These are phyloP conservation scores for Eriocheir sinensis DNA, from an alignment of 1,140 invertebrate species.

Conservation along the genomic window DNA sequence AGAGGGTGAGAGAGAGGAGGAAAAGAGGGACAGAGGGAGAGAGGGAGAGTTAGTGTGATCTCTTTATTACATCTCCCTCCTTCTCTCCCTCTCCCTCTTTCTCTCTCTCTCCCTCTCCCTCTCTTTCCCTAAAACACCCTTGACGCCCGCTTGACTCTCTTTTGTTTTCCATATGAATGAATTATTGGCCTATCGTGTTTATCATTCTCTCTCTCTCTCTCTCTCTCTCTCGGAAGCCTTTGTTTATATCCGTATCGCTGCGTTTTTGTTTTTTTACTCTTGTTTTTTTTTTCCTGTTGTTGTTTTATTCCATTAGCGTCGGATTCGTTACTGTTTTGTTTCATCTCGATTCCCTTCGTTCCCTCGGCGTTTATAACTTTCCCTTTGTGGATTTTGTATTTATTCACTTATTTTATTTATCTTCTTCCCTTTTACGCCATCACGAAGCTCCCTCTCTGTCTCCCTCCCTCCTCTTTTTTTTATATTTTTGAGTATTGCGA, in stretches of 20 bases:
- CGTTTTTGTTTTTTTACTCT: not conserved
- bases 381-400: not conserved
- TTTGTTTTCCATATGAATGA: not conserved
- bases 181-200: not conserved
- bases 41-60: too few relatives aligned
- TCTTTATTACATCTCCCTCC: too few relatives aligned
- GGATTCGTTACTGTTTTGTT: not conserved
- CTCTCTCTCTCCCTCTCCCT: slow-evolving; percentile 2
- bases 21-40: too few relatives aligned
- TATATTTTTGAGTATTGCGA: not conserved
- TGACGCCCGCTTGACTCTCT: too few relatives aligned
- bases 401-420: slow-evolving; percentile 6
- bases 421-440: not conserved
- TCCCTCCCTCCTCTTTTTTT: not conserved
- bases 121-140: not conserved
- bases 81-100: not conserved
- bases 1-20: too few relatives aligned
- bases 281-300: not conserved
- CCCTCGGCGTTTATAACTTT: slow-evolving; percentile 18
- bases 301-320: not conserved
- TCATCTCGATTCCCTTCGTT: not conserved
- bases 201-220: not conserved
- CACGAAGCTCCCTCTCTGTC: not conserved
- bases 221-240: not conserved
- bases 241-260: not conserved